These are phyloP conservation scores for Neosalanx taihuensis DNA, from an alignment of 2,797 vertebrate species.

Conservation along the genomic window DNA sequence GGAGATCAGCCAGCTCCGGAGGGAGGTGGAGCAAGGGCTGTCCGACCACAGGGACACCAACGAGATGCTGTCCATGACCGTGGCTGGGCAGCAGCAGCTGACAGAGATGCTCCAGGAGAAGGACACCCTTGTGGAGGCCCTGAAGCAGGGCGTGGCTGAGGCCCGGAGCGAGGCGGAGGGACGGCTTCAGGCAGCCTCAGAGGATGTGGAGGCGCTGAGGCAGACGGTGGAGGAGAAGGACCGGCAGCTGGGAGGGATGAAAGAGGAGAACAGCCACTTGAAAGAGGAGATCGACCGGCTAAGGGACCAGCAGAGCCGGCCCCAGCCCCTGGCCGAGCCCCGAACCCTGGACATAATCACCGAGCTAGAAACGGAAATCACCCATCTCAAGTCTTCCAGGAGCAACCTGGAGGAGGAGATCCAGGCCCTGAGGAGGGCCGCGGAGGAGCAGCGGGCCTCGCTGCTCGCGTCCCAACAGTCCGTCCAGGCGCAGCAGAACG, in stretches of 20 bases:
- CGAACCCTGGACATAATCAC: slow-evolving; percentile 86
- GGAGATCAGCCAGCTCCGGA: slow-evolving; percentile 79
- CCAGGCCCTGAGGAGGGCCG: slow-evolving; percentile 69
- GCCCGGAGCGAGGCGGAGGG: slow-evolving; percentile 76
- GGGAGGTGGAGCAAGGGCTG: slow-evolving; percentile 78
- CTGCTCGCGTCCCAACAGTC: slow-evolving; percentile 78
- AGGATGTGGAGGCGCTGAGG: slow-evolving; percentile 72
- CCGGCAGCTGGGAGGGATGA: slow-evolving; percentile 86
- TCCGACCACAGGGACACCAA: slow-evolving; percentile 83
- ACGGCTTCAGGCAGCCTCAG: slow-evolving; percentile 53
- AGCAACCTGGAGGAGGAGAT: slow-evolving; percentile 81
- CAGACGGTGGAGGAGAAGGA: slow-evolving; percentile 89
- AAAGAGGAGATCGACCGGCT: slow-evolving; percentile 93
- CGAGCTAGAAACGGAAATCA: slow-evolving; percentile 90
- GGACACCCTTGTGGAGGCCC: slow-evolving; percentile 78
- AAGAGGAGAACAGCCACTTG: slow-evolving; percentile 95
- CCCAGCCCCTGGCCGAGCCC: slow-evolving; percentile 75
- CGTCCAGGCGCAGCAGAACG: slow-evolving; percentile 80
- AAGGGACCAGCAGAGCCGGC: slow-evolving; percentile 88
- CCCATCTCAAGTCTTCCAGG: slow-evolving; percentile 80
- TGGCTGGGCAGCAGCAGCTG: slow-evolving; percentile 88
- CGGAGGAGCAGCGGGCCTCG: slow-evolving; percentile 83
- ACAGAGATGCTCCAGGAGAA: slow-evolving; percentile 89
- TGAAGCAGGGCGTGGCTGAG: slow-evolving; percentile 75
- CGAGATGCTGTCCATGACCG: slow-evolving; percentile 83